Evolutionary conservation across 2,888 invertebrate genomes (phyloP).

Genomic region (Melanargia galathea): DNA sequence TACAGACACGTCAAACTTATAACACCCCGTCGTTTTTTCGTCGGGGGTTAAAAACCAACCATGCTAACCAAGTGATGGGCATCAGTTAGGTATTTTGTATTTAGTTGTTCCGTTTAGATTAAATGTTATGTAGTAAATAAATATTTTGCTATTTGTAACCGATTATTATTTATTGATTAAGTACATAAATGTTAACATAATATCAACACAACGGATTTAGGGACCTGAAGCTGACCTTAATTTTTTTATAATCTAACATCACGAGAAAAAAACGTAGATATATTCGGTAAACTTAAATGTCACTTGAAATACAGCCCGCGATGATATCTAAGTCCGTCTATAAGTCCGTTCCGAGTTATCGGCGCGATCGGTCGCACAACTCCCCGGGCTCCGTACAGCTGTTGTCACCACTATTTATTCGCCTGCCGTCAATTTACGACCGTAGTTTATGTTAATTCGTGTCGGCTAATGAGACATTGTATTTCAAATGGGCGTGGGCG

Average conservation of each 20-base stretch:
- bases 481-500: constrained; percentile 41
- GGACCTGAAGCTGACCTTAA: not conserved
- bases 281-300: not conserved
- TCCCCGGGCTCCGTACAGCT: constrained; percentile 38
- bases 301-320: constrained; percentile 15
- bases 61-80: no score
- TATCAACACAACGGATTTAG: no score
- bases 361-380: constrained; percentile 27
- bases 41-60: no score
- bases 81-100: no score
- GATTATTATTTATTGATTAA: no score
- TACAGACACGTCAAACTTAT: no score
- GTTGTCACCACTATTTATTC: constrained; percentile 42
- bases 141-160: no score
- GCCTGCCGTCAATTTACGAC: constrained; percentile 41
- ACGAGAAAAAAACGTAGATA: not conserved
- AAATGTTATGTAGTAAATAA: no score
- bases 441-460: constrained; percentile 55
- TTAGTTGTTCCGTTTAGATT: no score
- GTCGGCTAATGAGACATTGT: constrained; percentile 54
- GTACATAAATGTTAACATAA: no score
- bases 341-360: constrained; percentile 33
- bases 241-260: no score
- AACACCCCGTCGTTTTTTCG: no score
- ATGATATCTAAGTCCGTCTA: constrained; percentile 15